Conservation (phyloP, 2,113 vertebrate genomes). For the Ceuthmochares aereus region DNA sequence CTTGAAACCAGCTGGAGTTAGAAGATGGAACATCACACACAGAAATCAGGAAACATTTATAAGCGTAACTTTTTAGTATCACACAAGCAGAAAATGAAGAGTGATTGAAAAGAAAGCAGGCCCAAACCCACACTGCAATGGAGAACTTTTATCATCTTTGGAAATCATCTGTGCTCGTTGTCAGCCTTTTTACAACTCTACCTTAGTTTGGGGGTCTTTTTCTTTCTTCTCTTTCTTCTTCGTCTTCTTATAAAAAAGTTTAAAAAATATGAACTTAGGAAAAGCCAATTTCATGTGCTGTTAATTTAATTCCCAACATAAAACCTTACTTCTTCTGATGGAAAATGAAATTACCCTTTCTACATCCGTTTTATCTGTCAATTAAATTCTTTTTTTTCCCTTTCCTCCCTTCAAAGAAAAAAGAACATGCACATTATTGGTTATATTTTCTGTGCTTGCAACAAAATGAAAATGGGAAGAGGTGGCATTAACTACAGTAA, state of each 20-base stretch:
- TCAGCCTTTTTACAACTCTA: slow-evolving; percentile 58
- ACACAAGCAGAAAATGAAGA: neutral
- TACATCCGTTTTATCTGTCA: slow-evolving; percentile 78
- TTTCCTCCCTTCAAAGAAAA: slow-evolving; percentile 44
- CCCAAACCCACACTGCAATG: neutral
- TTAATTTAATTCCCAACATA: slow-evolving; percentile 83
- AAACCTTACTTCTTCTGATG: slow-evolving; percentile 80
- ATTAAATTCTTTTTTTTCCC: slow-evolving; percentile 69
- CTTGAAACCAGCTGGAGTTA: neutral
- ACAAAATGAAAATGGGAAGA: slow-evolving; percentile 68
- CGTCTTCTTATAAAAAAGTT: slow-evolving; percentile 23
- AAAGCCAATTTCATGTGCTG: slow-evolving; percentile 84
- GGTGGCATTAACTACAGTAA: slow-evolving; percentile 55
- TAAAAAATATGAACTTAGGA: slow-evolving; percentile 78
- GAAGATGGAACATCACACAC: neutral
- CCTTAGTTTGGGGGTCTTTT: slow-evolving; percentile 55
- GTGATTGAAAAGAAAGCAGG: neutral
- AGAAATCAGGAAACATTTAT: slow-evolving; percentile 22
- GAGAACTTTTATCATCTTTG: slow-evolving; percentile 36
- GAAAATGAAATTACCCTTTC: slow-evolving; percentile 82
- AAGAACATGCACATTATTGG: slow-evolving; percentile 61
- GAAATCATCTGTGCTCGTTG: slow-evolving; percentile 46
- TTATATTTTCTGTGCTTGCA: slow-evolving; percentile 62
- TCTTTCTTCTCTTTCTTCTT: slow-evolving; percentile 19
- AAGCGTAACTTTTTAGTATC: slow-evolving; percentile 22